Conservation (phyloP, 2,888 invertebrate species). For the Dynastes hyllus region DNA sequence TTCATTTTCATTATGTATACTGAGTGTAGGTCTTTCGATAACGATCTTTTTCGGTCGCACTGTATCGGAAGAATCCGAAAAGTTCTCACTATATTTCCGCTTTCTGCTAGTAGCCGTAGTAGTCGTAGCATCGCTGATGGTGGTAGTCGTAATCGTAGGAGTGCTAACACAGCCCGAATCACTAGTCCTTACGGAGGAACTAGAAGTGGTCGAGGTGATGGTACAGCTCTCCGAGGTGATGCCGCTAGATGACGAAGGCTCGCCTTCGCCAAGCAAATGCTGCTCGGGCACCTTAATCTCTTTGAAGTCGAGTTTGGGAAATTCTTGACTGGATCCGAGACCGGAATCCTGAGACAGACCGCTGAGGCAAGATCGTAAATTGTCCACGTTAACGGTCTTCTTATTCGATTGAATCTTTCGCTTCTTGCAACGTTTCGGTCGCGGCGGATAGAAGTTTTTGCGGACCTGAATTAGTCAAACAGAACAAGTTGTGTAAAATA, state of each 20-base stretch:
- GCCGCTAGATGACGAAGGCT: slow-evolving; percentile 2
- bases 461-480: slow-evolving; percentile 72
- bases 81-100: slow-evolving; percentile 39
- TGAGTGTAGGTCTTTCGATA: slow-evolving; percentile 27
- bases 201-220: background rate
- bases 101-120: slow-evolving; percentile 8
- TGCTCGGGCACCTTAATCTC: slow-evolving; percentile 66
- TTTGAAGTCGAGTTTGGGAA: slow-evolving; percentile 63
- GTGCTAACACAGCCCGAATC: background rate
- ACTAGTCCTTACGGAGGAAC: slow-evolving; percentile 14
- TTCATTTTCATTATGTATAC: slow-evolving; percentile 15
- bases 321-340: slow-evolving; percentile 68
- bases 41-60: slow-evolving; percentile 52
- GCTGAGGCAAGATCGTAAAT: slow-evolving; percentile 65
- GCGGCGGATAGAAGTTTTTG: slow-evolving; percentile 80
- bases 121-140: no score
- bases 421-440: slow-evolving; percentile 72
- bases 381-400: slow-evolving; percentile 69
- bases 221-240: slow-evolving; percentile 49
- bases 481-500: slow-evolving; percentile 47
- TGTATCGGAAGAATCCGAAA: slow-evolving; percentile 30
- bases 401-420: slow-evolving; percentile 56
- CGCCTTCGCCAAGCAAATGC: slow-evolving; percentile 28
- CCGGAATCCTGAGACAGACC: slow-evolving; percentile 69
- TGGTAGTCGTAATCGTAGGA: background rate